Percentiles rank a stretch among this genome's conserved stretches.
phyloP scores from a whole-genome alignment of 2,113 vertebrate genomes.

The Cacatua alba region DNA sequence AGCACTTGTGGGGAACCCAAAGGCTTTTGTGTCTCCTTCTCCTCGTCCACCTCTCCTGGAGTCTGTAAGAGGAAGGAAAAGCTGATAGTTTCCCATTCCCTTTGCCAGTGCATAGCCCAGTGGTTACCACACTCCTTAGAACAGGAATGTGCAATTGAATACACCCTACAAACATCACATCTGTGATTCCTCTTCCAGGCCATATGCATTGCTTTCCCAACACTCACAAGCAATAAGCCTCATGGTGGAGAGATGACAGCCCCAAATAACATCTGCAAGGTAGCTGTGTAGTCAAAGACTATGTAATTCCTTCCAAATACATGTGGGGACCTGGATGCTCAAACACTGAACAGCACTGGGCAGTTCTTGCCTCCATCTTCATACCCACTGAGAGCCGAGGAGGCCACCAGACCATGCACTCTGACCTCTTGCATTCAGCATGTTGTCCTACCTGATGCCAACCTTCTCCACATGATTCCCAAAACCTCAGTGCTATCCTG shows the following conservation, averaged over 20 bases:
- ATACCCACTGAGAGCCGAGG: background rate
- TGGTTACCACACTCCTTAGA: background rate
- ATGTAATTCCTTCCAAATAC: background rate
- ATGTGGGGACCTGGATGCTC: background rate
- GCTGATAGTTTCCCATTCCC: background rate
- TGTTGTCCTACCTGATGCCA: background rate
- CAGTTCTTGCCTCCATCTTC: background rate
- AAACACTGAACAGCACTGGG: background rate
- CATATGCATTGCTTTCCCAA: background rate
- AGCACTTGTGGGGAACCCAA: background rate
- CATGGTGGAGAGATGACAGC: background rate
- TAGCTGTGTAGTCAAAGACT: background rate
- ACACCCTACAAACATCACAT: background rate
- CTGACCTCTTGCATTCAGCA: background rate
- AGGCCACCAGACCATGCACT: background rate
- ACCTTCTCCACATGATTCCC: background rate
- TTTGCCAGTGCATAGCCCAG: background rate
- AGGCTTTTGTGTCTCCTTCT: background rate
- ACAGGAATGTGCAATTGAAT: background rate
- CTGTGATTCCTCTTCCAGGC: background rate
- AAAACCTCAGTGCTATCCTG: background rate
- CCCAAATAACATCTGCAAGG: background rate
- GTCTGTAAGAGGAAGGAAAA: background rate
- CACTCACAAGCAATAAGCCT: background rate
- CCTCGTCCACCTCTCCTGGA: background rate